phyloP scores from a whole-genome alignment of 2,113 vertebrate genomes.

The Thunnus maccoyii region DNA sequence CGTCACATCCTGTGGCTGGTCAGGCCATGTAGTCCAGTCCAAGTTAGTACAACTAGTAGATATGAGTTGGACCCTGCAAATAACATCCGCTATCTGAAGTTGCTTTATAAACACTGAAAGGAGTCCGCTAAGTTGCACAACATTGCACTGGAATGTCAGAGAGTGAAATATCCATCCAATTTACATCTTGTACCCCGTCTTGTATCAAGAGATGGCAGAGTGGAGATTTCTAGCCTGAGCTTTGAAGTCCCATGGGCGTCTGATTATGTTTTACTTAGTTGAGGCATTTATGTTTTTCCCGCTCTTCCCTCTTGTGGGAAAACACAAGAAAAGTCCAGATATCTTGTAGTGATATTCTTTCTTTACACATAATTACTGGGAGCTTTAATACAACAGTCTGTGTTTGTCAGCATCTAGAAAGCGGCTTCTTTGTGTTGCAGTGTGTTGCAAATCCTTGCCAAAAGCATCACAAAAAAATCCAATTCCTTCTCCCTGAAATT shows the following conservation, averaged over 20 bases:
- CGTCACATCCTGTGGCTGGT: background rate
- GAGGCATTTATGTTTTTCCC: background rate
- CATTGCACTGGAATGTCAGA: conserved; percentile 32
- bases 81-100: conserved; percentile 14
- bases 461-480: conserved; percentile 31
- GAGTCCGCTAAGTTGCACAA: conserved; percentile 42
- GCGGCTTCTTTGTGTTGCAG: conserved; percentile 39
- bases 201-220: conserved; percentile 32
- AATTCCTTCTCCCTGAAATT: conserved; percentile 44
- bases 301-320: background rate
- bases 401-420: conserved; percentile 17
- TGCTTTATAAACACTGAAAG: background rate
- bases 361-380: conserved; percentile 7
- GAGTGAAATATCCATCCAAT: conserved; percentile 33
- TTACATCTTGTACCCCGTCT: conserved; percentile 4
- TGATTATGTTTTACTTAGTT: conserved; percentile 15
- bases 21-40: background rate
- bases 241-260: conserved; percentile 58
- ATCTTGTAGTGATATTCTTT: conserved; percentile 20
- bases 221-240: conserved; percentile 33
- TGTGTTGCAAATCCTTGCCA: conserved; percentile 60
- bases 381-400: conserved; percentile 26
- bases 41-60: background rate
- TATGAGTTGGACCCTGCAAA: background rate
- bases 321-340: background rate